Evolutionary conservation across 2,113 vertebrate genomes (phyloP).

Genomic region (Gnathonemus echidnorhynchus): DNA sequence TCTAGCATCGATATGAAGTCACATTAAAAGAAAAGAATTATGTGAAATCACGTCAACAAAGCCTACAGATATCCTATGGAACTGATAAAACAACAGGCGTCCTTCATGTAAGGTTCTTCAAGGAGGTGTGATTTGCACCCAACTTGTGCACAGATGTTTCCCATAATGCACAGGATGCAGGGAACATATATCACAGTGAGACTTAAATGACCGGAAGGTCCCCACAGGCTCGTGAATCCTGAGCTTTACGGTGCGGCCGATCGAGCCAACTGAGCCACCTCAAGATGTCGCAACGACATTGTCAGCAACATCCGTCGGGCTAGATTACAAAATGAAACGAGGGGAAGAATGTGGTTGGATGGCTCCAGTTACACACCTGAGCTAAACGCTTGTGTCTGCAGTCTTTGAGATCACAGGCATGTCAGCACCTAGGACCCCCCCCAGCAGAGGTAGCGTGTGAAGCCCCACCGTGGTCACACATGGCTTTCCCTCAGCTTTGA

Average conservation of each 20-base stretch:
- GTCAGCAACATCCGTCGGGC: not conserved
- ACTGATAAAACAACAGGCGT: not conserved
- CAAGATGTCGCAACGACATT: not conserved
- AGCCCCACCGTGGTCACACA: not conserved
- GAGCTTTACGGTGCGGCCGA: not conserved
- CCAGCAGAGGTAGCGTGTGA: not conserved
- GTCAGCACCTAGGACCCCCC: not conserved
- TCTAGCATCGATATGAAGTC: not conserved
- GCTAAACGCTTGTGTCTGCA: not conserved
- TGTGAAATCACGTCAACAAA: not conserved
- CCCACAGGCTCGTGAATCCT: not conserved
- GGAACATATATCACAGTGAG: not conserved
- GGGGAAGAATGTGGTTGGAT: not conserved
- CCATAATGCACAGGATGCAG: not conserved
- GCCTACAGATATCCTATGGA: not conserved
- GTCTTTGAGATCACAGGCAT: not conserved
- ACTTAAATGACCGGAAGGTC: not conserved
- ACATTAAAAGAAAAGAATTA: not conserved
- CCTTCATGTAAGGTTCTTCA: not conserved
- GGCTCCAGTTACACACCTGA: not conserved
- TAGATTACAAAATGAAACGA: not conserved
- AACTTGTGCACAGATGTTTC: not conserved
- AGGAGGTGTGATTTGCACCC: slow-evolving; percentile 5
- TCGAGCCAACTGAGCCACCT: not conserved
- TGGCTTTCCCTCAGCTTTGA: slow-evolving; percentile 2